phyloP scores from a whole-genome alignment of 2,888 invertebrate genomes.

The Myathropa florea region DNA sequence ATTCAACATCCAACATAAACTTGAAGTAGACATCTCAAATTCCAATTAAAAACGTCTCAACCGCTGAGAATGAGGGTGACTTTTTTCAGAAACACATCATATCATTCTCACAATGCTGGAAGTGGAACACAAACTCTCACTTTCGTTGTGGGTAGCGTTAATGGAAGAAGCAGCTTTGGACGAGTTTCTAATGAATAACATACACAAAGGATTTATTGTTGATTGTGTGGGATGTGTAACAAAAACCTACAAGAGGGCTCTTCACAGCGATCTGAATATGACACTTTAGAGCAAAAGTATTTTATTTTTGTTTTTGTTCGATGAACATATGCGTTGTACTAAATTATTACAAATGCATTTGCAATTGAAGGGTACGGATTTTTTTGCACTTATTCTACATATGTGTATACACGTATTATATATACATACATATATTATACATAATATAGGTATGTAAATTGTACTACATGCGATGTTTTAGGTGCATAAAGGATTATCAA shows the following conservation, averaged over 20 bases:
- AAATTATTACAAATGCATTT: conserved; percentile 50
- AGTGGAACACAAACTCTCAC: conserved; percentile 65
- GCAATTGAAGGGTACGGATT: conserved; percentile 19
- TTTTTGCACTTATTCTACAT: background rate
- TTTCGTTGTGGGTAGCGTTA: conserved; percentile 60
- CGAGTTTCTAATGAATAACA: conserved; percentile 61
- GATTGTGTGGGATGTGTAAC: conserved; percentile 53
- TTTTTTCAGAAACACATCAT: conserved; percentile 23
- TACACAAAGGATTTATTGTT: conserved; percentile 65
- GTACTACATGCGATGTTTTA: background rate
- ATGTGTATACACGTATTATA: background rate
- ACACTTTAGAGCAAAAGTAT: conserved; percentile 62
- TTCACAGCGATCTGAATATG: conserved; percentile 55
- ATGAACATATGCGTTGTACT: conserved; percentile 40
- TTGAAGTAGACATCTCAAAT: conserved; percentile 15
- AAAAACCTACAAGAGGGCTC: conserved; percentile 58
- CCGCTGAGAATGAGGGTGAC: conserved; percentile 30
- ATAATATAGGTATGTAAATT: background rate
- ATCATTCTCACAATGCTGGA: conserved; percentile 36
- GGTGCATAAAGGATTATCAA: background rate
- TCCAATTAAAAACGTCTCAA: conserved; percentile 49
- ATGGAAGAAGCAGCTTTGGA: conserved; percentile 43
- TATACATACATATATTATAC: background rate
- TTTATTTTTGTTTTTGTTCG: conserved; percentile 37
- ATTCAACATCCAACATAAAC: conserved; percentile 8